Conservation (phyloP, 2,797 vertebrate genomes). For the Pachyuromys duprasi region DNA sequence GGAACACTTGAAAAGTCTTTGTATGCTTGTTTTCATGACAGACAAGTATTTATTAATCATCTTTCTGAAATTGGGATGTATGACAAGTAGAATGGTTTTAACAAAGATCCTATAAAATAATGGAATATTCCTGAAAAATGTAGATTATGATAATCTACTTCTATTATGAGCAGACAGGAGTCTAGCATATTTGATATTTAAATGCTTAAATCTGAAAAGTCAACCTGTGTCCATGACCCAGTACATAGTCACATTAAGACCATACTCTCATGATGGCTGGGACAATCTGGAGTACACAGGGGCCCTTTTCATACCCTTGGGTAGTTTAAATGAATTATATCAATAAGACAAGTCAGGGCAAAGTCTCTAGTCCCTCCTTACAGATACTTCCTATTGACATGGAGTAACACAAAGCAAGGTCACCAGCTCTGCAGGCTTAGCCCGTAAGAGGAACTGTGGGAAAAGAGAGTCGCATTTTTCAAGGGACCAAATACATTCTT, state of each 20-base stretch:
- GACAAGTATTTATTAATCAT: neutral
- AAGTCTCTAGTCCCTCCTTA: neutral
- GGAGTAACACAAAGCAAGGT: constrained; percentile 45
- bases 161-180: neutral
- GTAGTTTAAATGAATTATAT: neutral
- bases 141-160: neutral
- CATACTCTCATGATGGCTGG: accelerated
- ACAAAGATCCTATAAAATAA: neutral
- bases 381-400: neutral
- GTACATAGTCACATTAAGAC: neutral
- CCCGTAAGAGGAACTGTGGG: neutral
- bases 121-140: neutral
- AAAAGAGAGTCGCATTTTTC: constrained; percentile 39
- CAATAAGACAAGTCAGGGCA: neutral
- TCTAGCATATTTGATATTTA: neutral
- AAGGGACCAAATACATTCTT: constrained; percentile 62
- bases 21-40: neutral
- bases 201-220: neutral
- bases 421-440: neutral
- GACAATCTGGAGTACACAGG: neutral
- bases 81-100: neutral
- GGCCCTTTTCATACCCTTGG: neutral
- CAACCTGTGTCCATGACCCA: neutral
- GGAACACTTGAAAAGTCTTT: neutral
- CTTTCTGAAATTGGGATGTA: neutral